Evolutionary conservation across 2,888 invertebrate genomes (phyloP).

Genomic region (Aporophyla lueneburgensis): DNA sequence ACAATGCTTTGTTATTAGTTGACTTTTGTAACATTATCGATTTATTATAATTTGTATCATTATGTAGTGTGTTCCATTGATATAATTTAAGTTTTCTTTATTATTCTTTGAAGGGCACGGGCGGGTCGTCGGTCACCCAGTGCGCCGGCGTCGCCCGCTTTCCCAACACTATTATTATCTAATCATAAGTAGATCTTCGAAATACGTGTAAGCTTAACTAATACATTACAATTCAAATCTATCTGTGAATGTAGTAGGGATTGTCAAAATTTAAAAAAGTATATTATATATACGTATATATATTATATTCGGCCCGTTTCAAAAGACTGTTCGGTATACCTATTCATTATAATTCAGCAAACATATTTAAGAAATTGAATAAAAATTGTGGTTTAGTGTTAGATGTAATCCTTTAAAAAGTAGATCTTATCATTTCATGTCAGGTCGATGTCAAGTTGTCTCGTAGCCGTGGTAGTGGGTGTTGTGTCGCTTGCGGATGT

Average conservation of each 20-base stretch:
- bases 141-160: constrained; percentile 55
- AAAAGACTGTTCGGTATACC: constrained; percentile 93
- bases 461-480: constrained; percentile 78
- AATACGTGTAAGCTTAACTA: constrained; percentile 82
- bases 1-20: constrained; percentile 89
- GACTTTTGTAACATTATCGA: constrained; percentile 83
- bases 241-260: constrained; percentile 88
- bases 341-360: constrained; percentile 88
- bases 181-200: constrained; percentile 77
- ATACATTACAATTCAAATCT: constrained; percentile 82
- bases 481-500: constrained; percentile 74
- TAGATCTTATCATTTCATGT: constrained; percentile 78
- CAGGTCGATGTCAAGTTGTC: constrained; percentile 83
- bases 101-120: constrained; percentile 53
- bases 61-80: constrained; percentile 70
- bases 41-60: constrained; percentile 69
- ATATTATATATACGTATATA: constrained; percentile 56
- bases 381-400: constrained; percentile 78
- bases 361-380: constrained; percentile 81
- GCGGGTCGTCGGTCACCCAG: constrained; percentile 41
- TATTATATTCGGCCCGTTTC: constrained; percentile 92
- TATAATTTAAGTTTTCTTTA: constrained; percentile 73
- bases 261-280: constrained; percentile 82
- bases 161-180: constrained; percentile 67
- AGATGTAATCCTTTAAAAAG: constrained; percentile 80